A percentile compares a stretch with the other conserved stretches of the same genome.
Conservation (phyloP, 2,888 invertebrate species). For the Enoplolaimus lenunculus region DNA sequence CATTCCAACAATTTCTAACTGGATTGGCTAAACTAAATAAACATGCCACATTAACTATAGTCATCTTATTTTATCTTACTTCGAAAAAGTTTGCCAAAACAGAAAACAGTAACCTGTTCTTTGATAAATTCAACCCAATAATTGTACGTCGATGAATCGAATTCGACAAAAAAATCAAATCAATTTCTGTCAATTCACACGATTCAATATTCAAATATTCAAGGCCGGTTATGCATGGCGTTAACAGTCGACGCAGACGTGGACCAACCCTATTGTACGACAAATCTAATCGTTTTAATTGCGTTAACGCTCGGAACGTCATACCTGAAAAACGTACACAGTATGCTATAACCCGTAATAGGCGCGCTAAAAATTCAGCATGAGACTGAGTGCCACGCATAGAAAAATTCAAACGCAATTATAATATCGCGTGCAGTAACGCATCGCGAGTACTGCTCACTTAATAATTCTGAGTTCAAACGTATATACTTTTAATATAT, state of each 20-base stretch:
- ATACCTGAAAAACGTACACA: neutral
- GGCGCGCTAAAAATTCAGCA: too few species aligned
- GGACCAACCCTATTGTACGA: neutral
- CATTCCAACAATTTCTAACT: too few species aligned
- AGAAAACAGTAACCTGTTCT: neutral
- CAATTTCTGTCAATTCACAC: neutral
- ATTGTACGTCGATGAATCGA: neutral
- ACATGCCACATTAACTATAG: too few species aligned
- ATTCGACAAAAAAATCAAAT: neutral
- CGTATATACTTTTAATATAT: too few species aligned
- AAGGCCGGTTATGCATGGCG: neutral
- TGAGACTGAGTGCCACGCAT: too few species aligned
- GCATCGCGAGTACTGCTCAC: too few species aligned
- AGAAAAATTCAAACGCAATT: too few species aligned
- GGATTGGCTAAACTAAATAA: too few species aligned
- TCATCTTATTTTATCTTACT: neutral
- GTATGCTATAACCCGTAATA: too few species aligned
- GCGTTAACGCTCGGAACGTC: neutral
- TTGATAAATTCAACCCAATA: neutral
- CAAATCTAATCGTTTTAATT: neutral
- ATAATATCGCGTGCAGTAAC: too few species aligned
- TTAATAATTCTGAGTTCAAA: too few species aligned
- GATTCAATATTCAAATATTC: neutral
- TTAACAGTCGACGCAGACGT: neutral
- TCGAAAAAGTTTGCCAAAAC: neutral